These are phyloP conservation scores for Ypsolopha scabrella DNA, from an alignment of 2,888 invertebrate genomes.

Conservation along the genomic window DNA sequence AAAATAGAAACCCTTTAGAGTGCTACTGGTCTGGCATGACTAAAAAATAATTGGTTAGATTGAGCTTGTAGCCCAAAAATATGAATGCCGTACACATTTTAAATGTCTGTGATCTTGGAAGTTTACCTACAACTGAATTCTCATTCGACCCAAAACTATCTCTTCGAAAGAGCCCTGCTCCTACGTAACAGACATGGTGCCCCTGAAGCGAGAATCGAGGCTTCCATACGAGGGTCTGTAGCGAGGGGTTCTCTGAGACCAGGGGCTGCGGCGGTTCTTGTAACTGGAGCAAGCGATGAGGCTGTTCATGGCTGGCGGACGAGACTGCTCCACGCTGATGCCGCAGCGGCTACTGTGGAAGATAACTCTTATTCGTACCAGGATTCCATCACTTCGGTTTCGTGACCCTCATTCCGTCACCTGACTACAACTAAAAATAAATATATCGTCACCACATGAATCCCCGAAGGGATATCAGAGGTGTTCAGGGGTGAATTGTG, in stretches of 20 bases:
- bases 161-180: background rate
- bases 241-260: conserved; percentile 52
- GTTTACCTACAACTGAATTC: no score
- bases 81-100: no score
- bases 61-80: no score
- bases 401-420: background rate
- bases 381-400: background rate
- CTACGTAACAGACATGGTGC: conserved; percentile 33
- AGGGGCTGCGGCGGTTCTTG: conserved; percentile 72
- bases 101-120: no score
- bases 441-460: no score
- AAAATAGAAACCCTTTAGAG: no score
- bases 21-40: no score
- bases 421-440: no score
- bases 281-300: conserved; percentile 82
- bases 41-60: no score
- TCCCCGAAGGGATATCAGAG: no score
- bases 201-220: conserved; percentile 49
- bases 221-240: conserved; percentile 56
- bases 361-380: background rate
- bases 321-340: conserved; percentile 74
- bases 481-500: no score
- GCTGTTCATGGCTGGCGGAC: conserved; percentile 81
- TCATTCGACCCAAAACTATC: no score
- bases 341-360: conserved; percentile 43